phyloP scores from a whole-genome alignment of 2,797 vertebrate species.

The Cuniculus paca region DNA sequence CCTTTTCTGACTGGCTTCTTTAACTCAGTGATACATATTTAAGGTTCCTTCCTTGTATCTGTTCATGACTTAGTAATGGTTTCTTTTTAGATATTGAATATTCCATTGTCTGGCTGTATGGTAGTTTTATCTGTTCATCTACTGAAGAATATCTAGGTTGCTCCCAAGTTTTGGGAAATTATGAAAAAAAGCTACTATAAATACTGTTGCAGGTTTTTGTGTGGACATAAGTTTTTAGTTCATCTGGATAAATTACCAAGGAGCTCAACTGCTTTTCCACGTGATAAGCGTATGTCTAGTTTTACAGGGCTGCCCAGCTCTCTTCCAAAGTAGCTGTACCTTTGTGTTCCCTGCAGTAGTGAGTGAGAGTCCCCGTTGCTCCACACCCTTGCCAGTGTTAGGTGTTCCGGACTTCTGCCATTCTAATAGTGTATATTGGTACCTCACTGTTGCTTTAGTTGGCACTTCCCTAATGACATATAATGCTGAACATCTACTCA shows the following conservation, averaged over 20 bases:
- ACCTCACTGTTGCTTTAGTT: not conserved
- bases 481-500: not conserved
- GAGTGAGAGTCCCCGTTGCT: not conserved
- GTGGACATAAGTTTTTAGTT: not conserved
- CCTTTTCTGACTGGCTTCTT: not conserved
- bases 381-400: not conserved
- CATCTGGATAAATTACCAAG: not conserved
- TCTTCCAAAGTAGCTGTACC: not conserved
- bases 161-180: constrained; percentile 10
- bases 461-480: not conserved
- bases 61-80: not conserved
- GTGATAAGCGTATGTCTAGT: not conserved
- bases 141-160: not conserved
- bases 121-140: not conserved
- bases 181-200: constrained; percentile 10
- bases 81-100: not conserved
- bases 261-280: not conserved
- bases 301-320: not conserved
- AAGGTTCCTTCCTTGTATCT: not conserved
- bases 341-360: not conserved
- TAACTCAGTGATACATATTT: not conserved
- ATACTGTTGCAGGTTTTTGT: not conserved
- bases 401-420: not conserved
- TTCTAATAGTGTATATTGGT: not conserved
- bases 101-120: not conserved